Evolutionary conservation across 1,140 invertebrate species (phyloP), one percentile per base, ranked within the genome.

Genomic region (Spodoptera frugiperda): DNA sequence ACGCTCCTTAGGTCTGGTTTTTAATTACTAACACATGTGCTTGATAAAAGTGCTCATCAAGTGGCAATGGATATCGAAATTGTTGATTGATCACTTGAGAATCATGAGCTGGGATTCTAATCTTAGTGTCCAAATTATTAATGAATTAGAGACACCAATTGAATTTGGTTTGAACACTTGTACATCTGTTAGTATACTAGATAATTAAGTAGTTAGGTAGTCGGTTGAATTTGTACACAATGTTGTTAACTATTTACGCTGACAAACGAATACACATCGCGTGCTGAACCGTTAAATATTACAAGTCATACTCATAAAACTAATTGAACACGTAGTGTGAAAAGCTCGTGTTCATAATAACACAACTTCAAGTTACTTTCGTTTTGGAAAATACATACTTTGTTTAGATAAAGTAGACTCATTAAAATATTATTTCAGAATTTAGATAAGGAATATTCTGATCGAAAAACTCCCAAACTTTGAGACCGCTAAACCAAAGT

Each of bases 221-320:
- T 63, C 59, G 19, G 14, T 33, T 15, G 33, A 44, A 63, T 63
- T 44, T 63, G 33, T 63, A 44, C n/a, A 44, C n/a, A 61, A 61
- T 63, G n/a, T 63, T 63, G n/a, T 63, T 63, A 3, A 11, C 30
- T 33, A 63, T 59, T 59, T 19, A 15, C 17, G 14, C 33, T 63
- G 59, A 63, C 59, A 63, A 63, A 63, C 15, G 33, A 33, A 9
- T 44, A 44, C 44, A 33, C n/a, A 44, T 63, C 59, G 59, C 59
- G 59, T 63, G 59, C 33, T n/a, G 12, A 63, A 63, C 59, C 19
- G 44, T 57, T 21, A 11, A 9, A 54, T 33, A 63, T 30, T 63
- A 63, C 59, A 63, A 63, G 59, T 44, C 59, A 44, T 9, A 63
- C 33, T 44, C 8, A 63, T 63, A 63, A 63, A 63, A 63, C 59